phyloP scores from a whole-genome alignment of 2,797 vertebrate genomes.

The Epinephelus awoara region DNA sequence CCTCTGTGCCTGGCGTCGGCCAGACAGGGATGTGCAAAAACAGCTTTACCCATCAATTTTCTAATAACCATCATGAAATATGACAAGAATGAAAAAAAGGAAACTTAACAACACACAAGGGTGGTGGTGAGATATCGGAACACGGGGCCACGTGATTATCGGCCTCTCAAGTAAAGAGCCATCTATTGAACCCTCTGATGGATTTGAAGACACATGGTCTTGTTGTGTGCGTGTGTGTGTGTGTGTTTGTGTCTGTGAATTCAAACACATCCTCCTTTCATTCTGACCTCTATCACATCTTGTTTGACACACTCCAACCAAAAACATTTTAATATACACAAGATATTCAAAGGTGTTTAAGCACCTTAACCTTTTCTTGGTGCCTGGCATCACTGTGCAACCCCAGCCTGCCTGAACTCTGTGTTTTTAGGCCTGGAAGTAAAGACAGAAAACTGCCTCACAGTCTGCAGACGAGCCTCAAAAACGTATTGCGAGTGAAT shows the following conservation, averaged over 20 bases:
- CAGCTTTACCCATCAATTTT: slow-evolving; percentile 72
- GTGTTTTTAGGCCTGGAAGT: slow-evolving; percentile 43
- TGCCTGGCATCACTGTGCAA: not conserved
- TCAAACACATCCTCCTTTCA: slow-evolving; percentile 20
- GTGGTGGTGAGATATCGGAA: slow-evolving; percentile 28
- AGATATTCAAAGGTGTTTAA: slow-evolving; percentile 1
- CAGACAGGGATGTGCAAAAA: slow-evolving; percentile 64
- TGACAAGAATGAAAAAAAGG: slow-evolving; percentile 39
- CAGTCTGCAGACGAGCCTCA: slow-evolving; percentile 39
- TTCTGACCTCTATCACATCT: slow-evolving; percentile 35
- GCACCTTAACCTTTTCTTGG: slow-evolving; percentile 17
- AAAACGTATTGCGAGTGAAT: slow-evolving; percentile 41
- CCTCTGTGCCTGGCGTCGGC: slow-evolving; percentile 52
- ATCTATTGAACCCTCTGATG: slow-evolving; percentile 65
- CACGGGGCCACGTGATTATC: slow-evolving; percentile 44
- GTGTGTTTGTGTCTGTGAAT: slow-evolving; percentile 13
- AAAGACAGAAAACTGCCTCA: slow-evolving; percentile 33
- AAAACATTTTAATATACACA: slow-evolving; percentile 7
- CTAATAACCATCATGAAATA: slow-evolving; percentile 64
- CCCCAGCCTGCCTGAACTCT: no score
- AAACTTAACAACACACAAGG: slow-evolving; percentile 13
- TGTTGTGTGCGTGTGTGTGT: slow-evolving; percentile 20
- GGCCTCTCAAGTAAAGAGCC: slow-evolving; percentile 52
- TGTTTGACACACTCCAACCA: not conserved
- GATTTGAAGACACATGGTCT: slow-evolving; percentile 56